phyloP scores from a whole-genome alignment of 2,888 invertebrate genomes.

The Lochmaea crataegi region DNA sequence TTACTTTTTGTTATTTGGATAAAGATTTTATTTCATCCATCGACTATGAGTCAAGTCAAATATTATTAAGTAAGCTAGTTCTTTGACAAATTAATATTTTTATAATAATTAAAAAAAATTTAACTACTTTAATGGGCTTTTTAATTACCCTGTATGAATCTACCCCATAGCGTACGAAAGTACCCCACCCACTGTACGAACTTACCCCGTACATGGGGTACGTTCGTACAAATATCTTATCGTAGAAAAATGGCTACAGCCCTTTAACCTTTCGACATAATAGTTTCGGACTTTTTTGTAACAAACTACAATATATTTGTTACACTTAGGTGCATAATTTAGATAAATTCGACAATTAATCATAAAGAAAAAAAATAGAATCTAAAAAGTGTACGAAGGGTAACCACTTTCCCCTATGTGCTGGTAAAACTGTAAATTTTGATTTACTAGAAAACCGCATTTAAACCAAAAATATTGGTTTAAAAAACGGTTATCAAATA shows the following conservation, averaged over 20 bases:
- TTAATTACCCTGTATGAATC: too few relatives aligned
- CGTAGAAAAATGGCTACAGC: constrained; percentile 12
- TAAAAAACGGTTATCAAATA: too few relatives aligned
- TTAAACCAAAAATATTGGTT: too few relatives aligned
- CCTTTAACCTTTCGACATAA: neutral
- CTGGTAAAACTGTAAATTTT: too few relatives aligned
- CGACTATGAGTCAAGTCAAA: too few relatives aligned
- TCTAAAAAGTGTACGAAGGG: neutral
- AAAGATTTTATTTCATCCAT: too few relatives aligned
- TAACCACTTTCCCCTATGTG: neutral
- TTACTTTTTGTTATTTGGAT: too few relatives aligned
- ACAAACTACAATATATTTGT: constrained; percentile 15
- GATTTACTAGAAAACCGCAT: too few relatives aligned
- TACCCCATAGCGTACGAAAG: constrained; percentile 15
- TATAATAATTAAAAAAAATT: neutral
- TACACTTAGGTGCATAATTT: constrained; percentile 9
- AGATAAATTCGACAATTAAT: constrained; percentile 1
- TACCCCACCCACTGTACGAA: constrained; percentile 11
- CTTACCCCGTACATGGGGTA: constrained; percentile 1
- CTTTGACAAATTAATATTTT: neutral
- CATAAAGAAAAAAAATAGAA: constrained; percentile 16
- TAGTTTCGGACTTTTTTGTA: constrained; percentile 19
- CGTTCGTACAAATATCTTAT: constrained; percentile 24
- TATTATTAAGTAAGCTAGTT: too few relatives aligned
- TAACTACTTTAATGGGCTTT: neutral